Conservation (phyloP, 2,797 vertebrate genomes). For the Phoxinus dragarum region DNA sequence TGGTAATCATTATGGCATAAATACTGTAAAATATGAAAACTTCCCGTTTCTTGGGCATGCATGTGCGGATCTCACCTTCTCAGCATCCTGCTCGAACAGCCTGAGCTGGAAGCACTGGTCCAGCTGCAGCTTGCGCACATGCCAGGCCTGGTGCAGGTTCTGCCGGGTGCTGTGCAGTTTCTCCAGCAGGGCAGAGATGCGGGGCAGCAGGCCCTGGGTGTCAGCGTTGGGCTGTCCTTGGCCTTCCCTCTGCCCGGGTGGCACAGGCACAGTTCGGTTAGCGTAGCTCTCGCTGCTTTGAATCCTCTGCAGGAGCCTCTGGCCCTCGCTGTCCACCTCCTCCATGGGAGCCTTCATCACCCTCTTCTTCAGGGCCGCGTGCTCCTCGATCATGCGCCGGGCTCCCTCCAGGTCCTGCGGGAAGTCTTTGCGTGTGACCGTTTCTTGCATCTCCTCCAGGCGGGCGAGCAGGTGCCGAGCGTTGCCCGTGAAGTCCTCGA, state of each 20-base stretch:
- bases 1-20: not conserved
- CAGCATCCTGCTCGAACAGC: slow-evolving; percentile 97
- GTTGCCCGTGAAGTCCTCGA: slow-evolving; percentile 96
- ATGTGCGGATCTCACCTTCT: slow-evolving; percentile 85
- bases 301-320: slow-evolving; percentile 93
- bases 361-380: slow-evolving; percentile 94
- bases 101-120: slow-evolving; percentile 99
- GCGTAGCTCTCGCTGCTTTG: slow-evolving; percentile 95
- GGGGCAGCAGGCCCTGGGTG: slow-evolving; percentile 93
- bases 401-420: slow-evolving; percentile 96
- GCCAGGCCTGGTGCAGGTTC: slow-evolving; percentile 97
- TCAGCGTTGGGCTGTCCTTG: slow-evolving; percentile 84
- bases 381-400: slow-evolving; percentile 95
- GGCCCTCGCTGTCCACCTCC: slow-evolving; percentile 95
- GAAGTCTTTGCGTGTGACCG: slow-evolving; percentile 92
- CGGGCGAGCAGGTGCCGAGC: slow-evolving; percentile 93
- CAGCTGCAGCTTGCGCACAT: slow-evolving; percentile 93
- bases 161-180: slow-evolving; percentile 95
- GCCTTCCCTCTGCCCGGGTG: slow-evolving; percentile 53
- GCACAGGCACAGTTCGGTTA: slow-evolving; percentile 87
- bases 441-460: slow-evolving; percentile 97
- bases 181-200: slow-evolving; percentile 92
- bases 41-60: not conserved
- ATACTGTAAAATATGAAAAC: not conserved
- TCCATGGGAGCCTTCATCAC: slow-evolving; percentile 97